A percentile compares a stretch with the other conserved stretches of the same genome.
These are phyloP conservation scores for Sycophaga agraensis DNA, from an alignment of 1,140 invertebrate species.

Conservation along the genomic window DNA sequence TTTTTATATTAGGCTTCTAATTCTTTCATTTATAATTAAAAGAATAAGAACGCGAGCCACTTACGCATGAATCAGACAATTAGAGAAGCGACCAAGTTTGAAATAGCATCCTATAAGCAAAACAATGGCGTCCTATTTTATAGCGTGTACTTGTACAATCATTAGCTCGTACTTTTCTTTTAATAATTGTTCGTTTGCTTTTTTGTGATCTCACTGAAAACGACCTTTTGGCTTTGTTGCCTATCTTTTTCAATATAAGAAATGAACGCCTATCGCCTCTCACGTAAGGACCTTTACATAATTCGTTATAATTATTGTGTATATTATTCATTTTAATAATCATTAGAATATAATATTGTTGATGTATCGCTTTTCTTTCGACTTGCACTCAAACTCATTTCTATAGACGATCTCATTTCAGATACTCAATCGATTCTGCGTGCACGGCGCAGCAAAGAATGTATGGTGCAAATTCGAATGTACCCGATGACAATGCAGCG, in stretches of 20 bases:
- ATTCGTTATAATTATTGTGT: constrained; percentile 4
- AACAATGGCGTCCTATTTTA: constrained; percentile 6
- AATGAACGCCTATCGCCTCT: constrained; percentile 4
- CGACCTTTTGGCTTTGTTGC: background rate
- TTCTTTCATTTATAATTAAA: background rate
- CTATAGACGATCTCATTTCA: no score
- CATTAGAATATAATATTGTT: constrained; percentile 25
- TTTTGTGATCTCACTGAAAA: constrained; percentile 3
- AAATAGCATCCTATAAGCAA: constrained; percentile 1
- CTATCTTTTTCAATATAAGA: constrained; percentile 2
- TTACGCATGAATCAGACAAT: constrained; percentile 10
- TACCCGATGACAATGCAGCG: background rate
- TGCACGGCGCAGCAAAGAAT: background rate
- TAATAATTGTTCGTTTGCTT: constrained; percentile 12
- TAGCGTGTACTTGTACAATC: background rate
- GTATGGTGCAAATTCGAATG: constrained; percentile 10
- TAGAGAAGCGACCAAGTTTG: constrained; percentile 17
- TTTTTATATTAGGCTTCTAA: no score
- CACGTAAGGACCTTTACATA: constrained; percentile 2
- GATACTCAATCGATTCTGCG: background rate
- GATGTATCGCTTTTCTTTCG: background rate
- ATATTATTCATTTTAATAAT: constrained; percentile 23
- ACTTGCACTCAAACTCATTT: background rate
- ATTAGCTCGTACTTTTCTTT: constrained; percentile 1
- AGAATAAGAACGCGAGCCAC: background rate